Percentiles rank a stretch among this genome's conserved stretches.
phyloP scores from a whole-genome alignment of 2,888 invertebrate genomes.

The Uloborus plumipes region DNA sequence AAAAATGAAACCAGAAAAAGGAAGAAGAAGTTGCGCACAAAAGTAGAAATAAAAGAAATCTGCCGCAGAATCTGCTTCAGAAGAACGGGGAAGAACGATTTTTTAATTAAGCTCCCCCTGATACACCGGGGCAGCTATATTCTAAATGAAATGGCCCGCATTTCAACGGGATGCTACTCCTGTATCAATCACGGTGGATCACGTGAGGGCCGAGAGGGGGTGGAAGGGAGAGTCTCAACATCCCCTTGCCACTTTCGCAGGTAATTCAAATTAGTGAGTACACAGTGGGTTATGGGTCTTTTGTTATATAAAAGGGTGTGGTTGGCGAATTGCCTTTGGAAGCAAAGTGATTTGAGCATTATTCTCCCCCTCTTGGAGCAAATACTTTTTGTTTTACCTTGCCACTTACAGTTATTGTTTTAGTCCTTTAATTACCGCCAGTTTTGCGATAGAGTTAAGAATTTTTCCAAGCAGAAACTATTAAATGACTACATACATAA shows the following conservation, averaged over 20 bases:
- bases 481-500: too few relatives aligned
- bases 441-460: too few relatives aligned
- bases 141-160: conserved; percentile 54
- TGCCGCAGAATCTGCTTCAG: conserved; percentile 16
- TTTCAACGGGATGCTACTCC: conserved; percentile 13
- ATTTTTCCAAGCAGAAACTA: too few relatives aligned
- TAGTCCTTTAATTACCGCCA: too few relatives aligned
- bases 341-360: conserved; percentile 29
- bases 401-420: too few relatives aligned
- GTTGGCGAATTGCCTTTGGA: conserved; percentile 4
- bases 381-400: too few relatives aligned
- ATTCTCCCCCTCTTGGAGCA: not conserved
- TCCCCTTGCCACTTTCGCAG: not conserved
- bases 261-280: conserved; percentile 43
- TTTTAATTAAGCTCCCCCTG: conserved; percentile 56
- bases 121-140: conserved; percentile 30
- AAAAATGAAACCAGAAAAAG: not conserved
- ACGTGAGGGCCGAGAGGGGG: not conserved
- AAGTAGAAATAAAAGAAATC: conserved; percentile 4
- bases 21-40: conserved; percentile 1
- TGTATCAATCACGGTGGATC: conserved; percentile 49
- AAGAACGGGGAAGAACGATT: conserved; percentile 39
- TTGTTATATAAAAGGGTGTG: conserved; percentile 55
- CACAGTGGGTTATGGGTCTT: conserved; percentile 31
- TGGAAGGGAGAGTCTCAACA: too few relatives aligned